Evolutionary conservation across 2,888 invertebrate genomes (phyloP).

Genomic region (Hirudinaria manillensis): DNA sequence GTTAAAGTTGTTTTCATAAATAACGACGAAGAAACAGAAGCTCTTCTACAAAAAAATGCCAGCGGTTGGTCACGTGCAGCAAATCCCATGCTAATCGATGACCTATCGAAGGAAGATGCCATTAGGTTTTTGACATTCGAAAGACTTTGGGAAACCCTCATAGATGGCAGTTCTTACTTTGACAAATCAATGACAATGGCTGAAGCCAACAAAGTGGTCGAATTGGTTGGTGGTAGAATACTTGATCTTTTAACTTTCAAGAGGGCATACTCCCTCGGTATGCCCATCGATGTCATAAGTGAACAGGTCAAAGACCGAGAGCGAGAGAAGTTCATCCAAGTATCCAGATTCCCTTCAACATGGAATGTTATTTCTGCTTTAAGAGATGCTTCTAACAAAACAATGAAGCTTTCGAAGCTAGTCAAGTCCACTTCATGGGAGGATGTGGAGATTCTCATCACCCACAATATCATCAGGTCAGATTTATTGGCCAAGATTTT

Average conservation of each 20-base stretch:
- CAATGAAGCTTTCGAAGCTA: constrained; percentile 34
- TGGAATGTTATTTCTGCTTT: constrained; percentile 35
- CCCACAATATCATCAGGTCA: constrained; percentile 32
- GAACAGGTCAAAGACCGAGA: constrained; percentile 34
- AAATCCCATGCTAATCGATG: constrained; percentile 36
- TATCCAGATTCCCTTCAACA: constrained; percentile 29
- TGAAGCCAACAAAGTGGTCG: constrained; percentile 32
- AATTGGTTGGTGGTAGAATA: constrained; percentile 38
- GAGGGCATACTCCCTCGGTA: constrained; percentile 30
- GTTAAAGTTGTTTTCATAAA: constrained; percentile 40
- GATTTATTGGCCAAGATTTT: constrained; percentile 7
- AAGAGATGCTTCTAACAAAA: constrained; percentile 23
- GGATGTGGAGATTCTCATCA: constrained; percentile 30
- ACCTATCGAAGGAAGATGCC: constrained; percentile 35
- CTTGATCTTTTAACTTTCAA: constrained; percentile 36
- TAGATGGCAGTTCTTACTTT: constrained; percentile 10
- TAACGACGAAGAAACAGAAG: constrained; percentile 36
- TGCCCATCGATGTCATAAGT: constrained; percentile 29
- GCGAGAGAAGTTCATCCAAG: constrained; percentile 37
- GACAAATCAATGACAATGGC: constrained; percentile 9
- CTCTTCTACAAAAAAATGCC: constrained; percentile 31
- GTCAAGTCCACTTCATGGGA: constrained; percentile 28
- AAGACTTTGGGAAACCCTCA: constrained; percentile 17
- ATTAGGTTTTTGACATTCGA: constrained; percentile 30
- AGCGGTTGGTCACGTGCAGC: constrained; percentile 40